Conservation (phyloP, 1,140 invertebrate species). For the Drosophila miranda region DNA sequence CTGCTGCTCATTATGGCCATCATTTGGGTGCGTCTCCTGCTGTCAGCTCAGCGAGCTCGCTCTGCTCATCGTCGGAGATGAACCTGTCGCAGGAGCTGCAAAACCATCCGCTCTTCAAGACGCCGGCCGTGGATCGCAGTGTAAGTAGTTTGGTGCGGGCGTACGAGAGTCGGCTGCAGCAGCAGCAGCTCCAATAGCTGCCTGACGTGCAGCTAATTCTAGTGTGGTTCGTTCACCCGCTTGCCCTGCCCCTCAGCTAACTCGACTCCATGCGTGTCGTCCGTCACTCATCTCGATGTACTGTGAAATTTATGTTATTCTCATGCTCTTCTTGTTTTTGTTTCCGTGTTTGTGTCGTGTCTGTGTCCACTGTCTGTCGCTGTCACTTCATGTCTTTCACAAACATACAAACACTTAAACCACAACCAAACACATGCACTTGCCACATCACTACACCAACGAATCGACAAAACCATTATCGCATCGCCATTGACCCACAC, state of each 20-base stretch:
- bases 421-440: conserved; percentile 16
- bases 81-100: conserved; percentile 81
- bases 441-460: conserved; percentile 9
- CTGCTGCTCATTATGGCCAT: conserved; percentile 68
- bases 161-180: conserved; percentile 57
- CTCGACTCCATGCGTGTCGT: conserved; percentile 35
- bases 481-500: conserved; percentile 29
- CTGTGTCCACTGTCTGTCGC: conserved; percentile 44
- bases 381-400: conserved; percentile 49
- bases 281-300: conserved; percentile 48
- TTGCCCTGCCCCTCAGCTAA: conserved; percentile 52
- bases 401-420: conserved; percentile 35
- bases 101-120: conserved; percentile 81
- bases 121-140: conserved; percentile 78
- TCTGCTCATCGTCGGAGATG: conserved; percentile 81
- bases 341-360: conserved; percentile 56
- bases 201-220: conserved; percentile 3
- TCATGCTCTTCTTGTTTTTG: conserved; percentile 69
- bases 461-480: not conserved
- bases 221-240: conserved; percentile 22
- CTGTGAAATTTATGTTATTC: conserved; percentile 69
- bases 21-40: conserved; percentile 77
- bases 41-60: conserved; percentile 78
- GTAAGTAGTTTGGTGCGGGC: conserved; percentile 75
- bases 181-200: conserved; percentile 22